phyloP scores from a whole-genome alignment of 2,797 vertebrate species.

The Taeniopygia guttata region DNA sequence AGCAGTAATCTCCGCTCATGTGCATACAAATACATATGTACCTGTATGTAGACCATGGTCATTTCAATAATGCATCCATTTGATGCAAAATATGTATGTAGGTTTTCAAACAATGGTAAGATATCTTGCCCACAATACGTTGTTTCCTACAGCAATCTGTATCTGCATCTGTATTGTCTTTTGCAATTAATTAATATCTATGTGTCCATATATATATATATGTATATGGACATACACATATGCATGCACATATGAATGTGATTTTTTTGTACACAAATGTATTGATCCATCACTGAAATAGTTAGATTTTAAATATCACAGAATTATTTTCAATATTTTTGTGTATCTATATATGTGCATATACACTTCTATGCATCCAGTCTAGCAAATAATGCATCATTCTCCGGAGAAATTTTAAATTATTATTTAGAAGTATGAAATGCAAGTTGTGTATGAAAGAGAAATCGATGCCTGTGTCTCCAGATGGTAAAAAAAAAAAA shows the following conservation, averaged over 20 bases:
- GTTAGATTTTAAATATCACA: background rate
- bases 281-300: background rate
- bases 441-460: background rate
- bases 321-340: background rate
- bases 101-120: background rate
- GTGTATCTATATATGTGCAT: background rate
- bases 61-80: background rate
- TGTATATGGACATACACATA: background rate
- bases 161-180: background rate
- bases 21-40: background rate
- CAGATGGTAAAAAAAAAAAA: background rate
- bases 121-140: background rate
- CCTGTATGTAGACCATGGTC: background rate
- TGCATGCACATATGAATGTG: background rate
- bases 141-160: background rate
- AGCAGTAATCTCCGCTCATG: background rate
- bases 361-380: background rate
- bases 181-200: background rate
- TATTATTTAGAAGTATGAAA: background rate
- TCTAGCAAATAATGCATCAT: background rate
- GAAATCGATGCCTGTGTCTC: background rate
- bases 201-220: background rate
- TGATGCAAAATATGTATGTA: background rate
- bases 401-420: background rate
- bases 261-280: background rate